phyloP scores from a whole-genome alignment of 2,113 vertebrate genomes.

The Rhinogobius similis region DNA sequence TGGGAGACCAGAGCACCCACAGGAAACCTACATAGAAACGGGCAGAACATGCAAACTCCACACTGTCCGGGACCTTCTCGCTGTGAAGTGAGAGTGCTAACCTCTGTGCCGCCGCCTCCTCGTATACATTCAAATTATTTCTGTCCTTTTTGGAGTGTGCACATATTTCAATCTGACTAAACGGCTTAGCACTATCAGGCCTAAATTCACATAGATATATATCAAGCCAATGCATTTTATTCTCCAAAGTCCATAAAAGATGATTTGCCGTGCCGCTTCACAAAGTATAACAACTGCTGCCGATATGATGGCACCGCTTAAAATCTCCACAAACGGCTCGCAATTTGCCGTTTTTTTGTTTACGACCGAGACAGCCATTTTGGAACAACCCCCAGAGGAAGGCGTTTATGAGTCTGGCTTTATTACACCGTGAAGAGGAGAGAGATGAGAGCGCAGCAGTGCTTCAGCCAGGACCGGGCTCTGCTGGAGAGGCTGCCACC shows the following conservation, averaged over 20 bases:
- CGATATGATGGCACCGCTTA: background rate
- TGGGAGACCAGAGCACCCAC: no score
- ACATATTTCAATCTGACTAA: conserved; percentile 12
- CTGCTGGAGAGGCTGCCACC: no score
- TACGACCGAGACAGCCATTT: conserved; percentile 21
- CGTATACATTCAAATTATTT: no score
- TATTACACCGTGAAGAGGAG: background rate
- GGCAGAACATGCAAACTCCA: no score
- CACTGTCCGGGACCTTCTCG: no score
- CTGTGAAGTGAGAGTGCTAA: no score
- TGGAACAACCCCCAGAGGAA: conserved; percentile 8
- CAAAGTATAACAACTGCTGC: background rate
- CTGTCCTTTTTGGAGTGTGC: no score
- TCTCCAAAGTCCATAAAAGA: background rate
- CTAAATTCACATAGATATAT: background rate
- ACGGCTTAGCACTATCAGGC: background rate
- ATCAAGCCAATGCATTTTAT: background rate
- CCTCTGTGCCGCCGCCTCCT: no score
- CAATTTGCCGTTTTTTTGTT: conserved; percentile 39
- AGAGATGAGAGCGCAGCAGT: background rate
- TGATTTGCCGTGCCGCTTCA: conserved; percentile 13
- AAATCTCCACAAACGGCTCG: background rate
- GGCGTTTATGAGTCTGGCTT: conserved; percentile 15
- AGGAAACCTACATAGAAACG: no score
- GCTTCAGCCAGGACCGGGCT: no score